Evolutionary conservation across 2,797 vertebrate species (phyloP).

Genomic region (Siniperca obscura): DNA sequence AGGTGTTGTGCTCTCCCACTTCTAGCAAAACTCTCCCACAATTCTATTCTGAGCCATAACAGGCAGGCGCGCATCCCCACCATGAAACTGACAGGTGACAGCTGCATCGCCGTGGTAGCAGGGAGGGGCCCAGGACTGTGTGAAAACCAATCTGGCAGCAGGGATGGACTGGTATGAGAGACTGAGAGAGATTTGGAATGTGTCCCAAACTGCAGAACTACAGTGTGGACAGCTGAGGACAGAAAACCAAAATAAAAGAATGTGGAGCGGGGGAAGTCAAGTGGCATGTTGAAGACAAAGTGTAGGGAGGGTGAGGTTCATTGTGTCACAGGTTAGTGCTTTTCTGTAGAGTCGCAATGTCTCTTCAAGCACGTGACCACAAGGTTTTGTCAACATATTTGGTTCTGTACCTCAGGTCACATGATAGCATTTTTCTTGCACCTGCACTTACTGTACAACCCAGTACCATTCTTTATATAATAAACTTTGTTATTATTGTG

Average conservation of each 20-base stretch:
- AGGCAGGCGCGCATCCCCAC: slow-evolving; percentile 69
- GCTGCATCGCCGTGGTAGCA: slow-evolving; percentile 80
- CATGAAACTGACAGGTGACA: slow-evolving; percentile 85
- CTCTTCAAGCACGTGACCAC: background rate
- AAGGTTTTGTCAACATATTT: slow-evolving; percentile 25
- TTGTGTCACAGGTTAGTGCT: slow-evolving; percentile 8
- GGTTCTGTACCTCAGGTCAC: slow-evolving; percentile 22
- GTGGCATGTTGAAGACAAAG: slow-evolving; percentile 23
- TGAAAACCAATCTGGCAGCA: slow-evolving; percentile 82
- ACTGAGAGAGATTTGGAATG: slow-evolving; percentile 61
- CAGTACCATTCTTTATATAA: background rate
- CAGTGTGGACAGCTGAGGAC: slow-evolving; percentile 30
- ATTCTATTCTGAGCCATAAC: slow-evolving; percentile 80
- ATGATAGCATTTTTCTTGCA: background rate
- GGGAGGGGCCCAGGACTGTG: slow-evolving; percentile 77
- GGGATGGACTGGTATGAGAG: slow-evolving; percentile 70
- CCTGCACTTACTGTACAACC: slow-evolving; percentile 3
- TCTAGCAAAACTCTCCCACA: slow-evolving; percentile 66
- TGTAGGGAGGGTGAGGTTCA: background rate
- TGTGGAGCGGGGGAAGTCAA: slow-evolving; percentile 5
- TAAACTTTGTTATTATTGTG: background rate
- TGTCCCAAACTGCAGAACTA: slow-evolving; percentile 50
- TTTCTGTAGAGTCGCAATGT: slow-evolving; percentile 14
- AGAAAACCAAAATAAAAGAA: slow-evolving; percentile 49
- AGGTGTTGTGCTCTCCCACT: slow-evolving; percentile 44